These are phyloP conservation scores for Stenichneumon culpator DNA, from an alignment of 2,888 invertebrate species.

Conservation along the genomic window DNA sequence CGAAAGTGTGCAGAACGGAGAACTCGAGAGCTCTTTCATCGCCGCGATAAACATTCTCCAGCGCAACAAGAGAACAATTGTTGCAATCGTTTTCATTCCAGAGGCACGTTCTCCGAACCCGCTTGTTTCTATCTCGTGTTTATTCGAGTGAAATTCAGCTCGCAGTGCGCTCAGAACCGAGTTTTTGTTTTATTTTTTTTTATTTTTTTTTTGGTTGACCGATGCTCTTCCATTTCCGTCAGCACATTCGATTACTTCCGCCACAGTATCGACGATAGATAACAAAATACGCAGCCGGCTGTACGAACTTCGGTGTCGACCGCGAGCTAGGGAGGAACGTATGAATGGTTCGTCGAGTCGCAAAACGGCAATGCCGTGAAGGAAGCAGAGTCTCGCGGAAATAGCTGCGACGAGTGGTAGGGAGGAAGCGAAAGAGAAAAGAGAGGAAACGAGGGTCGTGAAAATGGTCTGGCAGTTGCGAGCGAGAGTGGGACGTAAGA, in stretches of 20 bases:
- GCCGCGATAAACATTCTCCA: not conserved
- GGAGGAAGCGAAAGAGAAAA: not conserved
- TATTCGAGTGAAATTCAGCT: not conserved
- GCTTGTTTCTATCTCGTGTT: not conserved
- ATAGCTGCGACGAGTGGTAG: not conserved
- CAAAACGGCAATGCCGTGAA: not conserved
- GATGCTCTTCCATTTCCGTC: not conserved
- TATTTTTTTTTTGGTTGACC: not conserved
- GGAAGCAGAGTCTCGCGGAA: not conserved
- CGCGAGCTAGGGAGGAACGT: slow-evolving; percentile 26
- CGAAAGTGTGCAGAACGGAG: not conserved
- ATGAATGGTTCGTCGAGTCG: slow-evolving; percentile 5
- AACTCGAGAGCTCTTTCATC: not conserved
- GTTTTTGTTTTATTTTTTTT: not conserved
- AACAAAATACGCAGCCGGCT: slow-evolving; percentile 51
- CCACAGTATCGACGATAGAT: slow-evolving; percentile 49
- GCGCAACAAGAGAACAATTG: not conserved
- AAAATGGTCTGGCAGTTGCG: slow-evolving; percentile 22
- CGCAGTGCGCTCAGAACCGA: not conserved
- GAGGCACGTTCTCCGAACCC: not conserved
- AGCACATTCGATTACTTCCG: slow-evolving; percentile 57
- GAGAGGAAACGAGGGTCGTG: slow-evolving; percentile 32
- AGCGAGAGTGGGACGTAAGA: slow-evolving; percentile 4
- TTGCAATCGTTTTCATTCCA: not conserved
- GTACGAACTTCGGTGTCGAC: slow-evolving; percentile 51